Percentiles rank a stretch among this genome's conserved stretches.
Conservation (phyloP, 1,140 invertebrate genomes). For the Sogatella furcifera region DNA sequence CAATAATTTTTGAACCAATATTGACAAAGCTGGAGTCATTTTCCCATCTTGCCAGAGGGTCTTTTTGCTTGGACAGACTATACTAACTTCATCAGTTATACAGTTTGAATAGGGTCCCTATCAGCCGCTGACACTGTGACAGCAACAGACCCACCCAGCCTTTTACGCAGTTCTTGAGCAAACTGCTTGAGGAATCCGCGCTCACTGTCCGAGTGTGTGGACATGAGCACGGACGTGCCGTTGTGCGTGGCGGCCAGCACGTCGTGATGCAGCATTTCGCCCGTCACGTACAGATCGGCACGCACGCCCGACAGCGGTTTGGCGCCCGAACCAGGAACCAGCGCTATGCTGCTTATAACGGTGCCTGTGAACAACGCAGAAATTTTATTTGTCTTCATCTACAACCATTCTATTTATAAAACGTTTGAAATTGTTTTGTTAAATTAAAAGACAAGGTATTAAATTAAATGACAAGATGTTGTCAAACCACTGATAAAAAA, state of each 20-base stretch:
- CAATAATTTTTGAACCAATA: too few relatives aligned
- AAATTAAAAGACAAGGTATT: too few relatives aligned
- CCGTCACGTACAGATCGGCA: slow-evolving; percentile 78
- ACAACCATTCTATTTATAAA: neutral
- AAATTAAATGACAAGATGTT: too few relatives aligned
- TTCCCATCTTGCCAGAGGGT: too few relatives aligned
- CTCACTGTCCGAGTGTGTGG: slow-evolving; percentile 93
- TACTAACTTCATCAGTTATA: too few relatives aligned
- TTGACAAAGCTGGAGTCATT: too few relatives aligned
- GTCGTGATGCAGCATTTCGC: slow-evolving; percentile 95
- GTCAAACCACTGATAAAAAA: too few relatives aligned
- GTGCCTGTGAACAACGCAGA: slow-evolving; percentile 11
- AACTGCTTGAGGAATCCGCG: slow-evolving; percentile 67
- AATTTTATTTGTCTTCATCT: slow-evolving; percentile 7
- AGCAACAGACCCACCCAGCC: too few relatives aligned
- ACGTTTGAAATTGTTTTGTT: neutral
- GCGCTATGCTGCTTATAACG: slow-evolving; percentile 48
- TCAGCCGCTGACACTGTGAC: too few relatives aligned
- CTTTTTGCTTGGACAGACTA: too few relatives aligned
- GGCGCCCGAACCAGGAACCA: slow-evolving; percentile 84
- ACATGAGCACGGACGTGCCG: slow-evolving; percentile 71
- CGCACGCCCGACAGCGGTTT: slow-evolving; percentile 55
- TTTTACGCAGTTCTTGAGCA: slow-evolving; percentile 34
- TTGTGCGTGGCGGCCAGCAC: slow-evolving; percentile 74
- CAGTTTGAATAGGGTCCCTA: too few relatives aligned